These are phyloP conservation scores for Morinoia aosen DNA, from an alignment of 2,888 invertebrate species.

Conservation along the genomic window DNA sequence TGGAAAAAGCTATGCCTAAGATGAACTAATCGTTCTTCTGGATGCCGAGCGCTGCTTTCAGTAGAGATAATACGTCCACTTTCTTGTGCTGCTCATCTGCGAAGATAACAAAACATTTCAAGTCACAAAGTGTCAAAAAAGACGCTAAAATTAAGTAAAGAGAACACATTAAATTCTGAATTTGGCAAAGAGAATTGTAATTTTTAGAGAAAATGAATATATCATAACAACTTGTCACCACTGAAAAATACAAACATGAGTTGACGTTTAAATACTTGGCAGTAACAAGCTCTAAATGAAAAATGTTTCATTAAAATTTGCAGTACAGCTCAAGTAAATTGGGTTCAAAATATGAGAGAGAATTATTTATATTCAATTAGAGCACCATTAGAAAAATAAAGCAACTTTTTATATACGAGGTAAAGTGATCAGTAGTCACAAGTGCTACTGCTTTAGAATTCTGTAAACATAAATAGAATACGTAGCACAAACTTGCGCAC, in stretches of 20 bases:
- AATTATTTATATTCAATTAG: no score
- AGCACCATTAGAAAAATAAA: no score
- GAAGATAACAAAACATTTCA: neutral
- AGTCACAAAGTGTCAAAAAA: neutral
- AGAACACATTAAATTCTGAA: neutral
- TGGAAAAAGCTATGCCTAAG: neutral
- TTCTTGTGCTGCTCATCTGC: conserved; percentile 62
- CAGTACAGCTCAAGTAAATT: neutral
- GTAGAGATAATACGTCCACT: conserved; percentile 60
- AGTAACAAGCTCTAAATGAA: neutral
- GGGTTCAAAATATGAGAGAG: neutral
- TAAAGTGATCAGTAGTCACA: no score
- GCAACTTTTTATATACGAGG: no score
- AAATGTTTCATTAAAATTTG: neutral
- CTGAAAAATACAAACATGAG: neutral
- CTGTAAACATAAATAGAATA: no score
- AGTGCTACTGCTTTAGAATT: no score
- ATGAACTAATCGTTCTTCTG: conserved; percentile 54
- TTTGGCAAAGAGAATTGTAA: no score
- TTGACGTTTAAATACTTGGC: neutral
- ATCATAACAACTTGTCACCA: neutral
- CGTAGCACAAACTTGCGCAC: no score
- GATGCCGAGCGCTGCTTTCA: conserved; percentile 63
- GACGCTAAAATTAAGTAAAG: neutral
- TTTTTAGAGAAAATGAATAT: neutral